Percentiles rank a stretch among this genome's conserved stretches.
Conservation (phyloP, 53 echinoderm and acorn worm species). For the Luidia sarsii region DNA sequence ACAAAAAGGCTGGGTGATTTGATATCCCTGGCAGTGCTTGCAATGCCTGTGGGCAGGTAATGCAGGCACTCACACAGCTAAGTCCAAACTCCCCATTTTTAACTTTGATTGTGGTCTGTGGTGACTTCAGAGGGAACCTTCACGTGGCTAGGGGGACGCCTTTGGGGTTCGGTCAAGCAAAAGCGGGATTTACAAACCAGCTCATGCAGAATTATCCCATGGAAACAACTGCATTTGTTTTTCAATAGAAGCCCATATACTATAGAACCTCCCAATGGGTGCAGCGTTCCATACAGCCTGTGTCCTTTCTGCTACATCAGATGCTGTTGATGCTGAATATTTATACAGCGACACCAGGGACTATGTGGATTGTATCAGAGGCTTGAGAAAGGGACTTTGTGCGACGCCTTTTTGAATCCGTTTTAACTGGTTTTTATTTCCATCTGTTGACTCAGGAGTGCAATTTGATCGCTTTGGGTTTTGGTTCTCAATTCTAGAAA, state of each 20-base stretch:
- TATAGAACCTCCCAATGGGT: slow-evolving; percentile 19
- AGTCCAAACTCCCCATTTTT: not conserved
- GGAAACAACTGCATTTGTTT: slow-evolving; percentile 9
- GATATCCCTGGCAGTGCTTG: no score
- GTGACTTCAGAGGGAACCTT: not conserved
- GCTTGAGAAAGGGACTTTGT: no score
- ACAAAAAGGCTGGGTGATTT: no score
- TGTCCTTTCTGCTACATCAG: not conserved
- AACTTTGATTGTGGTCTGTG: not conserved
- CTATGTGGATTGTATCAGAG: no score
- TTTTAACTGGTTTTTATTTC: slow-evolving; percentile 2
- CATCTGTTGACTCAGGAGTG: slow-evolving; percentile 7
- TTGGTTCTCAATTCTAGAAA: not conserved
- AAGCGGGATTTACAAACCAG: slow-evolving; percentile 3
- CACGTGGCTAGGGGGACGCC: not conserved
- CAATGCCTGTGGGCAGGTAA: no score
- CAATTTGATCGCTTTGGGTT: not conserved
- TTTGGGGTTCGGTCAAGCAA: slow-evolving; percentile 31
- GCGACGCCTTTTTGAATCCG: no score
- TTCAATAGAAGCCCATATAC: no score
- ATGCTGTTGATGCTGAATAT: slow-evolving; percentile 14
- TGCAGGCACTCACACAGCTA: no score
- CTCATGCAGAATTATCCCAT: slow-evolving; percentile 45
- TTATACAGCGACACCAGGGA: slow-evolving; percentile 24
- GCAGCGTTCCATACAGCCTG: no score